These are phyloP conservation scores for Neodiprion fabricii DNA, from an alignment of 1,140 invertebrate species.

Conservation along the genomic window DNA sequence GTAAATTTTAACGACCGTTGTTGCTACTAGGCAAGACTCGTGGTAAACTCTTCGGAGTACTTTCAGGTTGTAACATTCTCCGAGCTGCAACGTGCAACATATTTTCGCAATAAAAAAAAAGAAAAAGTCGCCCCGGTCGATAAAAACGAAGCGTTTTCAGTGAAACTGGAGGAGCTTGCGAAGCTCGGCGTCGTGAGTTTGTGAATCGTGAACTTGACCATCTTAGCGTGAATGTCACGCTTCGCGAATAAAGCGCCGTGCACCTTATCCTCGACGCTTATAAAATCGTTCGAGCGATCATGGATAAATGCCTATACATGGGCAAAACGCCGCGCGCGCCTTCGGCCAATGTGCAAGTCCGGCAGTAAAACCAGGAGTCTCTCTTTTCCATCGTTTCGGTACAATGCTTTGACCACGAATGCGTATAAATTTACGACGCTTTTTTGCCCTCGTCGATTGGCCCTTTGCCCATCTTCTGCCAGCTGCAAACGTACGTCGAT, in stretches of 20 bases:
- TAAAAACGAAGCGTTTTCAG: neutral
- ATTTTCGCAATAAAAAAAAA: neutral
- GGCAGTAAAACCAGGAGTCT: neutral
- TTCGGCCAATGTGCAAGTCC: neutral
- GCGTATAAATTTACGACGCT: neutral
- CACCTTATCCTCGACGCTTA: neutral
- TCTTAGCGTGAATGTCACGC: constrained; percentile 15
- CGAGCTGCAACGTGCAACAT: neutral
- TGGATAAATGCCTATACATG: neutral
- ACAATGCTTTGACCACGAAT: neutral
- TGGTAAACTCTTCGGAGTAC: no score
- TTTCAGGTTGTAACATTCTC: no score
- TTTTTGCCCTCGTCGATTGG: neutral
- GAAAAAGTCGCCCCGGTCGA: neutral
- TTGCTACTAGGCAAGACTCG: no score
- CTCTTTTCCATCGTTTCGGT: neutral
- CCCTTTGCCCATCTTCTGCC: neutral
- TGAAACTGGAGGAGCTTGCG: no score
- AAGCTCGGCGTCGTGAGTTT: neutral
- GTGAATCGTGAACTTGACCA: neutral
- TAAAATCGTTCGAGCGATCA: neutral
- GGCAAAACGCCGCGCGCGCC: neutral
- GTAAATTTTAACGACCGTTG: no score
- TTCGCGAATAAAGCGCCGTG: neutral
- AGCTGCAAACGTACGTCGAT: neutral